Evolutionary conservation across 92 coral and sea anemone species (phyloP).

Genomic region (Galaxea fascicularis): DNA sequence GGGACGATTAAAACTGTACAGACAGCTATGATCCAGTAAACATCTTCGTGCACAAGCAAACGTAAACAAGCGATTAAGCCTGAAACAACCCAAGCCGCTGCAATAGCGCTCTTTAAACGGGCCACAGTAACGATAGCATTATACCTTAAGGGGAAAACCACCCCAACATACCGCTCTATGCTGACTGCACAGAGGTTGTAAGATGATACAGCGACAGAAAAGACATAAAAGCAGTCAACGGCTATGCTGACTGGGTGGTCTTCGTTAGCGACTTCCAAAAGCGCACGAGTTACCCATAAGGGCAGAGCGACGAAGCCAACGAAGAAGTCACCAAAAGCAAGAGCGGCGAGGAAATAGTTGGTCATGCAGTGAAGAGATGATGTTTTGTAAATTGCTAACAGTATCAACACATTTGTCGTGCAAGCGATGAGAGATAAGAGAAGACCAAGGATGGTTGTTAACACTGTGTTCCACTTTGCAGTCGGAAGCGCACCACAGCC

Average conservation of each 20-base stretch:
- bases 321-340: constrained; percentile 40
- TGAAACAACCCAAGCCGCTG: constrained; percentile 30
- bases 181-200: constrained; percentile 72
- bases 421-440: constrained; percentile 12
- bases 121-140: constrained; percentile 13
- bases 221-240: constrained; percentile 35
- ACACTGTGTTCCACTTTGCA: constrained; percentile 30
- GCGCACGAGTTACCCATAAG: constrained; percentile 21
- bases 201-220: constrained; percentile 35
- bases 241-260: constrained; percentile 20
- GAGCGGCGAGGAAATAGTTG: constrained; percentile 35
- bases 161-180: constrained; percentile 59
- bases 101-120: constrained; percentile 14
- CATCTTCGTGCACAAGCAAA: constrained; percentile 11
- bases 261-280: constrained; percentile 9
- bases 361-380: constrained; percentile 32
- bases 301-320: constrained; percentile 43
- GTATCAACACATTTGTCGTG: constrained; percentile 27
- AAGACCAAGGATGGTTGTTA: constrained; percentile 16
- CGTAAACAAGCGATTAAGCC: constrained; percentile 28
- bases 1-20: constrained; percentile 23
- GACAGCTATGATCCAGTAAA: constrained; percentile 26
- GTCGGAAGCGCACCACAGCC: constrained; percentile 24
- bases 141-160: constrained; percentile 57
- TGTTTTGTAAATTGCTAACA: constrained; percentile 18